Percentiles rank a stretch among this genome's conserved stretches.
These are phyloP conservation scores for Tinea trinotella DNA, from an alignment of 2,888 invertebrate genomes.

Conservation along the genomic window DNA sequence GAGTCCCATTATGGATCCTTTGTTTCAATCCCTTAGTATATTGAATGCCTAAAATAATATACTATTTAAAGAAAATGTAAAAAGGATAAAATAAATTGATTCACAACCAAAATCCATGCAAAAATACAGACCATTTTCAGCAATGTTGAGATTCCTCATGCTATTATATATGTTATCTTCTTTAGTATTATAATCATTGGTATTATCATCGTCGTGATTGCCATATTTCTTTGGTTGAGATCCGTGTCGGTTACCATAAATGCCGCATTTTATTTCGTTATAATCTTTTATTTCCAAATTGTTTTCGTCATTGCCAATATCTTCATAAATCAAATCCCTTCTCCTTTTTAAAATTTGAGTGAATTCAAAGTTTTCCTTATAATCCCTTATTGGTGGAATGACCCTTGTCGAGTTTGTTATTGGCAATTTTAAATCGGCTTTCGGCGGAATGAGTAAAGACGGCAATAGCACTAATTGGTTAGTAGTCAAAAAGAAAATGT, in stretches of 20 bases:
- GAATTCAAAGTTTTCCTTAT: conserved; percentile 76
- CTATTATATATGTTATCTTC: conserved; percentile 29
- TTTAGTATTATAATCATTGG: conserved; percentile 28
- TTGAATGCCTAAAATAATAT: conserved; percentile 60
- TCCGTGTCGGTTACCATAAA: conserved; percentile 26
- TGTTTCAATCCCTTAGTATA: conserved; percentile 73
- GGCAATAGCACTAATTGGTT: neutral
- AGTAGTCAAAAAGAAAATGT: neutral
- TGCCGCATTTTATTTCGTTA: neutral
- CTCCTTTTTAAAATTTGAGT: conserved; percentile 85
- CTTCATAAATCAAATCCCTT: too few species aligned
- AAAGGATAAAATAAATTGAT: too few species aligned
- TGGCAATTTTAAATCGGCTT: conserved; percentile 39
- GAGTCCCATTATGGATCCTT: conserved; percentile 72
- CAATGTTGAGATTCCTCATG: conserved; percentile 34
- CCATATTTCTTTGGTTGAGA: conserved; percentile 32
- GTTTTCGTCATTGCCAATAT: conserved; percentile 33
- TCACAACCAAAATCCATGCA: neutral
- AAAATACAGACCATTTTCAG: conserved; percentile 58
- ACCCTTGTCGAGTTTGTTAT: conserved; percentile 31
- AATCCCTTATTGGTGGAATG: conserved; percentile 43
- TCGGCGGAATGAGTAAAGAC: conserved; percentile 30
- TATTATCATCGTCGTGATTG: conserved; percentile 37
- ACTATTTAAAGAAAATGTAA: neutral
- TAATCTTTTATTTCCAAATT: neutral